Evolutionary conservation across 2,888 invertebrate genomes (phyloP), one percentile per base, ranked within the genome.

Genomic region (Steinernema hermaphroditum): DNA sequence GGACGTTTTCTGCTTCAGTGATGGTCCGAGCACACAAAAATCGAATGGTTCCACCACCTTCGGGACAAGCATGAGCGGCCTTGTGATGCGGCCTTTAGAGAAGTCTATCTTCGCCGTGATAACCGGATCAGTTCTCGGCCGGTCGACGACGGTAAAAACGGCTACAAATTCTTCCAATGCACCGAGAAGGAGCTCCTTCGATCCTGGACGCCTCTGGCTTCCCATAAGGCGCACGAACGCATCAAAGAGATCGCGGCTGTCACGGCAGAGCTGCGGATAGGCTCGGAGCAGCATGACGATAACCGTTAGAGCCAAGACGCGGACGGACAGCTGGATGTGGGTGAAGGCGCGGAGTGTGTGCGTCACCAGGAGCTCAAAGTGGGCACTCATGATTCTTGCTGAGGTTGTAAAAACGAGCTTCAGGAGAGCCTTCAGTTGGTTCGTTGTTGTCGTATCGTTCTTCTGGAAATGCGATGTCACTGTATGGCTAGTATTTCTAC

Each of bases 361-460:
- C 9, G 80, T 79, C 49, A 80, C 49, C 54, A 83, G 78, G 8
- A 83, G 75, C 0, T 77, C 76, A 49, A 82, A 81, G 72, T 83
- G 81, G 8, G 82, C 78, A 9, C 81, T 78, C 74, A 83, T 80
- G 22, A 77, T 76, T 49, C 77, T 62, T 32, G 72, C 62, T 2
- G 81, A 75, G 2, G 77, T 81, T 1, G 78, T 76, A 43, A 79
- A 80, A 2, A 81, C 70, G 43, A 78, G 49, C 43, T 72, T 69
- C 24, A 81, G 70, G n/a, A 77, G 50, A n/a, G 72, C 62, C 68
- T 72, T 73, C 41, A 77, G 69, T 37, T 77, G 76, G 27, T 69
- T 50, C 34, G 70, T 68, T 19, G 75, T 76, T 12, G 72, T 68
- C 54, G 70, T 49, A 22, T 73, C 71, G 29, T 74, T 75, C n/a